Evolutionary conservation across 92 coral and sea anemone genomes (phyloP), one percentile per base, ranked within the genome.

Genomic region (Actinostola sp.): DNA sequence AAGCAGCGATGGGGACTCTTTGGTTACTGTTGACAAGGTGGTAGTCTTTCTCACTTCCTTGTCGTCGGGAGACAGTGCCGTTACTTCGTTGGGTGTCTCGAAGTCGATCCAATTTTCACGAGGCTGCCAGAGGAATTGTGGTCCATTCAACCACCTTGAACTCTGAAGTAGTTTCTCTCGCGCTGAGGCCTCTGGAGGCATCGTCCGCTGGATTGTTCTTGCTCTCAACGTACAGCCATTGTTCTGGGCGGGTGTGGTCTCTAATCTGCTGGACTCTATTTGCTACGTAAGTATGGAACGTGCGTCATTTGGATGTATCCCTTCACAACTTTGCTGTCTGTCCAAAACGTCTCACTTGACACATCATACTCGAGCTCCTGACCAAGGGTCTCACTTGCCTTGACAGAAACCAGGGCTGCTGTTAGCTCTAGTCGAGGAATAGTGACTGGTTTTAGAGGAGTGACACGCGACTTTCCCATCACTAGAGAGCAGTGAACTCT

Each of bases 151-250:
- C 90, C 90, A 86, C 61, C 90, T 73, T 19, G 82, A 73, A 28
- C 67, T 58, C 19, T 68, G 66, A 21, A 69, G 63, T 54, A 84
- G 72, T 43, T n/a, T 84, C 74, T 42, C 55, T 72, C 30, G 89
- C 76, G 41, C 63, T 81, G 9, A 81, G 84, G 23, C 87, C 81
- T 19, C 84, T 71, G 21, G 84, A 86, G 24, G 87, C 84, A 32
- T 86, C 91, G 44, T 86, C 86, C 16, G 91, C 87, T 0, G 91
- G 87, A 72, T 86, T 86, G 54, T 28, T 26, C 36, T 85, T 63
- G 54, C 85, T 70, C 31, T 75, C 91, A 36, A 81, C 75, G 72
- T 86, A 81, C 23, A 62, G 31, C 91, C 91, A 86, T 72, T 86
- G 91, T 14, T 69, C 53, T 36, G 91, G 91, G n/a, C 44, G n/a